Percentiles rank a stretch among this genome's conserved stretches.
phyloP scores from a whole-genome alignment of 1,140 invertebrate genomes.

The Rhynchophorus ferrugineus region DNA sequence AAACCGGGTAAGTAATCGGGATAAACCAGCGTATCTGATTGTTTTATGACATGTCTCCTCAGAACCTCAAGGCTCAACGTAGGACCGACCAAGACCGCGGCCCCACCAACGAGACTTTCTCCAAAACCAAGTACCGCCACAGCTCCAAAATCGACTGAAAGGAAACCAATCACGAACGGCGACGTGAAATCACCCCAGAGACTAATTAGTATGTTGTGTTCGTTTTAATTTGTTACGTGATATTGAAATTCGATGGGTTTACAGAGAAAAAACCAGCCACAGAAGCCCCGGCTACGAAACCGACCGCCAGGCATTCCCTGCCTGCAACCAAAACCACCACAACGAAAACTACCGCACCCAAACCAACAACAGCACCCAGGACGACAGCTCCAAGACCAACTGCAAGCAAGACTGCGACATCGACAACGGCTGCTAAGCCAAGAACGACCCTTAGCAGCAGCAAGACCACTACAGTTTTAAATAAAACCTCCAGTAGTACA shows the following conservation, averaged over 20 bases:
- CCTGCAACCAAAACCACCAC: conserved; percentile 15
- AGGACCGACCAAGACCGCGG: no score
- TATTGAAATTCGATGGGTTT: conserved; percentile 1
- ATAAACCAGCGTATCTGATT: no score
- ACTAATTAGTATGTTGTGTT: background rate
- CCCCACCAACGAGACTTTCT: conserved; percentile 22
- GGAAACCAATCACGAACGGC: conserved; percentile 46
- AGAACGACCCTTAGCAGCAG: conserved; percentile 1
- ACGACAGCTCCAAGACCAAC: conserved; percentile 9
- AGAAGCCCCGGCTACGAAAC: conserved; percentile 18
- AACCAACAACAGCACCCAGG: conserved; percentile 11
- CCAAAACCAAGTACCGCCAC: conserved; percentile 22
- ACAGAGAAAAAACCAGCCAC: conserved; percentile 14
- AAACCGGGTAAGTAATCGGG: conserved; percentile 21
- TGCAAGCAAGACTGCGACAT: background rate
- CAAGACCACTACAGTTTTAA: conserved; percentile 1
- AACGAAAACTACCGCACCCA: conserved; percentile 17
- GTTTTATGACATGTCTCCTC: no score
- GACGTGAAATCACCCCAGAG: conserved; percentile 42
- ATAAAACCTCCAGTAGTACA: conserved; percentile 1
- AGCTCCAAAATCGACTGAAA: conserved; percentile 39
- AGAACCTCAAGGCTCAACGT: no score
- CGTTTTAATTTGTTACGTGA: background rate
- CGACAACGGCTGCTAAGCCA: conserved; percentile 10
- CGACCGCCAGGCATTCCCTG: conserved; percentile 10